Base-by-base conservation (phyloP, 2,113 vertebrate genomes). In the Albula glossodonta region DNA sequence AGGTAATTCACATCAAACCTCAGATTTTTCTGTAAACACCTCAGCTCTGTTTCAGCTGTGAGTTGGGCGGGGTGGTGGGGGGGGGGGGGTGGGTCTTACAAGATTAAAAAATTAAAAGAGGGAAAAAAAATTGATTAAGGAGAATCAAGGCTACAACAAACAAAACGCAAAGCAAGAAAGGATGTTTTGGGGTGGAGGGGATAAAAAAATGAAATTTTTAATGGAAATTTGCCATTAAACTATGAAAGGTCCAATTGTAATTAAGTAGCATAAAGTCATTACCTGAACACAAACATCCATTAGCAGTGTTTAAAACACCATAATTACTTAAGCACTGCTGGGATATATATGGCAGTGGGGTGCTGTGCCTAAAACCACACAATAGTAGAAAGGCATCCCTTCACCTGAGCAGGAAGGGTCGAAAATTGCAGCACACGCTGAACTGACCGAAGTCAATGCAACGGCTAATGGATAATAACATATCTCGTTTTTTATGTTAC, bases 1-100 rank as follows among this genome's bases (percentile, higher is more conserved):
- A 86, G 89, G 85, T 89, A 87, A 88, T 86, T n/a, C 63, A 84
- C 87, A 82, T 90, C 87, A 85, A 56, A 88, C 81, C 89, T n/a
- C n/a, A n/a, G n/a, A n/a, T n/a, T n/a, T n/a, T n/a, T n/a, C n/a
- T n/a, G n/a, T n/a, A n/a, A n/a, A n/a, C n/a, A n/a, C n/a, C n/a
- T 88, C 41, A 51, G 19, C 31, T 41, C 52, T n/a, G n/a, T 52
- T 19, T 56, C 41, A 51, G 78, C 25, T 17, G 4, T n/a, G 51
- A 25, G 12, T n/a, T n/a, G 17, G 49, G 31, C 49, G 10, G 80
- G 17, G 31, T 41, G 51, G n/a, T n/a, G n/a, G n/a, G n/a, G n/a
- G n/a, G n/a, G 77, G 12, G 31, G 31, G 6, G 49, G 31, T 79
- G n/a, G 80, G 17, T 81, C 17, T 81, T 81, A 51, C 15, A 22